Base-by-base conservation (phyloP, 2,797 vertebrate species). In the Enteromius argenteus region DNA sequence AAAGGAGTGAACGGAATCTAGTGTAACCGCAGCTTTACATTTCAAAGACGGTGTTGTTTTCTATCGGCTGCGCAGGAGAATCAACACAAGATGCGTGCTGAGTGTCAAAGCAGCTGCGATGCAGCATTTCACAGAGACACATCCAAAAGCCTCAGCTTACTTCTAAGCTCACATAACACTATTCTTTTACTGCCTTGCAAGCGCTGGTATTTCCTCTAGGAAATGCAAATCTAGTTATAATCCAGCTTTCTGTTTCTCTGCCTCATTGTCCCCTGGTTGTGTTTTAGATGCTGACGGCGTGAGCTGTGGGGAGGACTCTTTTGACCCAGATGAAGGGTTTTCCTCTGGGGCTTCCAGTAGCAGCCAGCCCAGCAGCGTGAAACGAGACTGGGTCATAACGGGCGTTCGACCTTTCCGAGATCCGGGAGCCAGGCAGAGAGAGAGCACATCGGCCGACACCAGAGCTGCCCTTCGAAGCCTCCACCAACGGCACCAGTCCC, bases 261-360 rank as follows among this genome's bases (percentile, higher is more conserved):
- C 8, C 58, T 62, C 37, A 56, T 68, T 64, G 23, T 37, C 32
- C 56, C 11, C 56, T 17, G 17, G 5, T 19, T 68, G 17, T 79
- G 27, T 56, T 32, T 46, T 92, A 99, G 98, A 97, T 85, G 90
- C 93, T 51, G 97, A 99, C 30, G 97, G 96, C 80, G 89, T 97
- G 90, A 97, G 97, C 76, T 97, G 95, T 72, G 97, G 96, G 82
- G 97, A 99, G 68, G 98, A 99, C 58, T 97, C 96, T 68, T 92
- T 97, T 92, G 98, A 99, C 93, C 97, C 98, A 58, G 98, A 99
- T n/a, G 98, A 99, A 93, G 98, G 98, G 44, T 99, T 99, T 95
- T 99, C 98, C 84, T 99, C 98, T 0, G 98, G 98, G 87, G 98
- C 97, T 49, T 99, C 98, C n/a, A 97, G 98, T 94, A 98, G 97